Percentiles rank a stretch among this genome's conserved stretches.
phyloP scores from a whole-genome alignment of 1,140 invertebrate genomes.

The Drosophila eugracilis region DNA sequence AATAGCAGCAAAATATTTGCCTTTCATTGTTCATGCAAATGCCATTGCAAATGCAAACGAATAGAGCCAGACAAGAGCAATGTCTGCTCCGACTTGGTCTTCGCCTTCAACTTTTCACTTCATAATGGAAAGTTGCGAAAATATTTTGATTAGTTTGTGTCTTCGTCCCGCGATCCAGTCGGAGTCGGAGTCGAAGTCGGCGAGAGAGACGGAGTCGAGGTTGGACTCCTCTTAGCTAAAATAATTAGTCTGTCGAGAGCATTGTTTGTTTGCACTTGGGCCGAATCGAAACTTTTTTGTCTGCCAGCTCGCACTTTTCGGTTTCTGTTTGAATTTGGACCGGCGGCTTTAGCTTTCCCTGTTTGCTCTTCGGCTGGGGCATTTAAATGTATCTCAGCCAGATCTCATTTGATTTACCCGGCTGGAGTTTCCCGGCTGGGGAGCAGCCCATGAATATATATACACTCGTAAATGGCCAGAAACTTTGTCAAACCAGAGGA shows the following conservation, averaged over 20 bases:
- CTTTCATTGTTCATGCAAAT: conserved; percentile 82
- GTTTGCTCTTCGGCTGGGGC: conserved; percentile 38
- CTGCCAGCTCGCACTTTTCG: conserved; percentile 67
- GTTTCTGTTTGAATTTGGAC: conserved; percentile 52
- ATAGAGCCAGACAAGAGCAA: conserved; percentile 15
- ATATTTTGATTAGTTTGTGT: conserved; percentile 80
- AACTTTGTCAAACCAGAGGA: conserved; percentile 63
- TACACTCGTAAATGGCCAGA: conserved; percentile 55
- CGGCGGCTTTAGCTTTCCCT: conserved; percentile 13
- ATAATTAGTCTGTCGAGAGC: conserved; percentile 80
- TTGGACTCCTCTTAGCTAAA: conserved; percentile 53
- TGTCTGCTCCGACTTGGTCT: conserved; percentile 35
- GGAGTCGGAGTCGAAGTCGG: not conserved
- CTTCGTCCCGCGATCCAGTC: conserved; percentile 36
- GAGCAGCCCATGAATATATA: conserved; percentile 41
- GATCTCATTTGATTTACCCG: conserved; percentile 57
- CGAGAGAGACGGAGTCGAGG: too few relatives aligned
- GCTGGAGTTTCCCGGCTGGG: not conserved
- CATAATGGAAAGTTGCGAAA: conserved; percentile 82
- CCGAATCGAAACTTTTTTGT: conserved; percentile 59
- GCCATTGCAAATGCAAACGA: conserved; percentile 73
- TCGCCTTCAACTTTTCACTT: conserved; percentile 79
- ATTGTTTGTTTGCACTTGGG: conserved; percentile 80
- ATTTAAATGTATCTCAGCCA: conserved; percentile 51
- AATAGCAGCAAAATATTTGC: conserved; percentile 81